Evolutionary conservation across 1,140 invertebrate species (phyloP).

Genomic region (Megalonaias nervosa): DNA sequence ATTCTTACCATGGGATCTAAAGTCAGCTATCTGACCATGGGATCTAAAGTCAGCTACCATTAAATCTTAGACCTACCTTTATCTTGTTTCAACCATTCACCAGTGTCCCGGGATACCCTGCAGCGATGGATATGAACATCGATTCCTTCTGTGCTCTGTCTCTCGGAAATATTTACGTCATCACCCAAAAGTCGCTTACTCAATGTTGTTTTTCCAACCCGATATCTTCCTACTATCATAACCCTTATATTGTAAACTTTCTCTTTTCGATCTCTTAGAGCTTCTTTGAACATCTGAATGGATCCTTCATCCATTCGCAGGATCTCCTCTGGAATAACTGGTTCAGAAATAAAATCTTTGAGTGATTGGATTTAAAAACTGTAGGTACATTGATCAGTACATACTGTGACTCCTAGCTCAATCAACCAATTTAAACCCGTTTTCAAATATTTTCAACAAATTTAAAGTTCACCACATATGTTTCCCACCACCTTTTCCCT

Average conservation of each 20-base stretch:
- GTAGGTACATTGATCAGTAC: too few species aligned
- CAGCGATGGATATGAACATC: conserved; percentile 11
- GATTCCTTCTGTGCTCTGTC: conserved; percentile 13
- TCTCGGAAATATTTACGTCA: conserved; percentile 3
- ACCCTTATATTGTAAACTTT: not conserved
- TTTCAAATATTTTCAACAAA: too few species aligned
- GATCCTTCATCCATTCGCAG: conserved; percentile 9
- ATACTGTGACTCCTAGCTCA: too few species aligned
- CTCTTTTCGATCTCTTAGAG: conserved; percentile 10
- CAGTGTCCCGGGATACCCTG: conserved; percentile 2
- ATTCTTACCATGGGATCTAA: too few species aligned
- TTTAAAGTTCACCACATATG: too few species aligned
- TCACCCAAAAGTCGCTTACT: conserved; percentile 6
- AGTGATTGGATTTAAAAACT: too few species aligned
- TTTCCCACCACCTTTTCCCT: too few species aligned
- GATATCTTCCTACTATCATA: conserved; percentile 3
- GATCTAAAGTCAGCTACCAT: too few species aligned
- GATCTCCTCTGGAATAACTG: conserved; percentile 4
- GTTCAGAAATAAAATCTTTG: too few species aligned
- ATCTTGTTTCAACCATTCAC: not conserved
- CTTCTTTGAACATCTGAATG: conserved; percentile 8
- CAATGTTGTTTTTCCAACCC: conserved; percentile 8
- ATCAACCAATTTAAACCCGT: too few species aligned
- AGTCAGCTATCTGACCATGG: too few species aligned
- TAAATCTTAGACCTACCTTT: not conserved